Conservation (phyloP, 2,888 invertebrate genomes). For the Limnephilus rhombicus region DNA sequence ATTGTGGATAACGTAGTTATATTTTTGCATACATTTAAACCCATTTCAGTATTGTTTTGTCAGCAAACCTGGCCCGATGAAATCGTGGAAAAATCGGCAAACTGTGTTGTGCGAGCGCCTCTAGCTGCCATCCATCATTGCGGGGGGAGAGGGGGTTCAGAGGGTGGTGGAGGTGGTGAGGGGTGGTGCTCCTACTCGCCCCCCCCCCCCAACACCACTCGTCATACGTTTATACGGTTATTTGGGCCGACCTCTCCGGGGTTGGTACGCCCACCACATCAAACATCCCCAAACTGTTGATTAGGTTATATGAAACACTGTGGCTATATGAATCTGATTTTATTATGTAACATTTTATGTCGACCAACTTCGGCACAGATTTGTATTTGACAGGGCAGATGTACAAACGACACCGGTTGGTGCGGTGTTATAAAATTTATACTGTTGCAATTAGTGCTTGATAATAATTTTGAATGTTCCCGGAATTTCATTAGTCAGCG, state of each 20-base stretch:
- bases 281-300: neutral
- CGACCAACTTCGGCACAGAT: too few relatives aligned
- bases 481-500: too few relatives aligned
- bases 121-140: conserved; percentile 31
- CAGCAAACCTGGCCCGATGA: neutral
- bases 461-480: too few relatives aligned
- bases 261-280: conserved; percentile 23
- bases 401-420: too few relatives aligned
- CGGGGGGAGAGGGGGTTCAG: neutral
- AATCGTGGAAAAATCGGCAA: conserved; percentile 18
- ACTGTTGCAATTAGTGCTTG: too few relatives aligned
- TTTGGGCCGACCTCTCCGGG: conserved; percentile 25
- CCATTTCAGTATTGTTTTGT: neutral
- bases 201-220: neutral
- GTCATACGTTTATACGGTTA: conserved; percentile 33
- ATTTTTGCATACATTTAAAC: neutral
- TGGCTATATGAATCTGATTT: too few relatives aligned
- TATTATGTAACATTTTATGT: too few relatives aligned
- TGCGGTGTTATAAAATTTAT: too few relatives aligned
- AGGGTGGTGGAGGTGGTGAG: neutral
- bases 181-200: neutral
- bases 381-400: too few relatives aligned
- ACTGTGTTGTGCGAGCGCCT: conserved; percentile 15
- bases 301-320: neutral
- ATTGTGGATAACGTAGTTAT: neutral